Evolutionary conservation across 2,888 invertebrate genomes (phyloP).

Genomic region (Pantelozetes paolii): DNA sequence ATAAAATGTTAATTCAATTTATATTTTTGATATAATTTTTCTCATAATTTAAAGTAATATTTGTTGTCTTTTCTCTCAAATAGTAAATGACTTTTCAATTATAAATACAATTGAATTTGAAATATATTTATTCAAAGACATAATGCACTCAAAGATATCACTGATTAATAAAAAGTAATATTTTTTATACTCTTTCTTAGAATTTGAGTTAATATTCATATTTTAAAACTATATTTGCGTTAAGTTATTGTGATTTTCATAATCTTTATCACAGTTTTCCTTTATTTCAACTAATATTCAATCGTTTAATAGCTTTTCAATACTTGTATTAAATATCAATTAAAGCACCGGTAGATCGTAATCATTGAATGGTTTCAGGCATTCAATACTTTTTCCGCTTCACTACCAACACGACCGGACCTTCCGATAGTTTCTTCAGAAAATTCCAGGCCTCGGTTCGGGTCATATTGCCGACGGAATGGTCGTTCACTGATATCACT

Average conservation of each 20-base stretch:
- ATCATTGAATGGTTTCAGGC: neutral
- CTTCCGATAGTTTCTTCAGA: conserved; percentile 82
- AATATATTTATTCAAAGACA: neutral
- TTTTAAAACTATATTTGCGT: neutral
- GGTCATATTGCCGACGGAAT: conserved; percentile 74
- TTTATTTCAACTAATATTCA: neutral
- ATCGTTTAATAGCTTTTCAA: neutral
- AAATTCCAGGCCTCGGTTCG: conserved; percentile 90
- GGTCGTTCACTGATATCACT: conserved; percentile 74
- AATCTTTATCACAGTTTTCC: neutral
- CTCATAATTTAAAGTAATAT: neutral
- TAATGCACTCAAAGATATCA: neutral
- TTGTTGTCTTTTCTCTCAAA: neutral
- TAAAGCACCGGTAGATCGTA: neutral
- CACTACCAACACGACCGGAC: conserved; percentile 66
- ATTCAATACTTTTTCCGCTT: conserved; percentile 39
- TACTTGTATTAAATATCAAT: neutral
- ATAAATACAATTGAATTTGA: neutral
- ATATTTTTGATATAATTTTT: neutral
- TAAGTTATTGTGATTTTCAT: conserved; percentile 23
- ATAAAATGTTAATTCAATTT: too few species aligned
- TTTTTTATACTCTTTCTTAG: conserved; percentile 2
- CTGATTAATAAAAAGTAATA: neutral
- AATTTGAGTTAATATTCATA: conserved; percentile 1
- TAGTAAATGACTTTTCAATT: conserved; percentile 9